Evolutionary conservation across 2,797 vertebrate species (phyloP).

Genomic region (Chelon labrosus): DNA sequence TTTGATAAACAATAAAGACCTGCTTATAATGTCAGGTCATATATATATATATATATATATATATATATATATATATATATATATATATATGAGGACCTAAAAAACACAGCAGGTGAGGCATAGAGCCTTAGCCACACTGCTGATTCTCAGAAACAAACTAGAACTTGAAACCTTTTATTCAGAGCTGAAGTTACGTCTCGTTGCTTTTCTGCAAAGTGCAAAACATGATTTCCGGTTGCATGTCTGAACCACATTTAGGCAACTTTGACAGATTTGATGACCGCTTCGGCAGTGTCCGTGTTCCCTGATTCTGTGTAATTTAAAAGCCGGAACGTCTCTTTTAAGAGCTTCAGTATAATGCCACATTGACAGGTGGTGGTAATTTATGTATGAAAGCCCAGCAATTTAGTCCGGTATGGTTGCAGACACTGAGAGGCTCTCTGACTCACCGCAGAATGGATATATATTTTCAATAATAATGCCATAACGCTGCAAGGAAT

Average conservation of each 20-base stretch:
- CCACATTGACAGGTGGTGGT: slow-evolving; percentile 22
- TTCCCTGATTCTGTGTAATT: background rate
- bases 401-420: slow-evolving; percentile 14
- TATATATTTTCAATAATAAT: slow-evolving; percentile 27
- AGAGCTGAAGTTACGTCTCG: slow-evolving; percentile 1
- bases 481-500: slow-evolving; percentile 19
- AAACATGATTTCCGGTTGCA: too few species aligned
- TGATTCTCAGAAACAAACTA: background rate
- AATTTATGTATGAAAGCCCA: slow-evolving; percentile 47
- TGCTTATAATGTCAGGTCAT: slow-evolving; percentile 12
- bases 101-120: slow-evolving; percentile 12
- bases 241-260: too few species aligned
- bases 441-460: slow-evolving; percentile 21
- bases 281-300: background rate
- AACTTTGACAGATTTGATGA: too few species aligned
- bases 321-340: background rate
- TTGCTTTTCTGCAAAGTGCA: background rate
- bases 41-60: background rate
- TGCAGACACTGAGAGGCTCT: slow-evolving; percentile 17
- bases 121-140: background rate
- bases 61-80: too few species aligned
- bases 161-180: background rate
- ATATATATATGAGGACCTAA: background rate
- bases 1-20: slow-evolving; percentile 26
- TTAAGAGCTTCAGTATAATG: slow-evolving; percentile 12